These are phyloP conservation scores for Daubentonia madagascariensis DNA, from an alignment of 2,113 vertebrate species.

Conservation along the genomic window DNA sequence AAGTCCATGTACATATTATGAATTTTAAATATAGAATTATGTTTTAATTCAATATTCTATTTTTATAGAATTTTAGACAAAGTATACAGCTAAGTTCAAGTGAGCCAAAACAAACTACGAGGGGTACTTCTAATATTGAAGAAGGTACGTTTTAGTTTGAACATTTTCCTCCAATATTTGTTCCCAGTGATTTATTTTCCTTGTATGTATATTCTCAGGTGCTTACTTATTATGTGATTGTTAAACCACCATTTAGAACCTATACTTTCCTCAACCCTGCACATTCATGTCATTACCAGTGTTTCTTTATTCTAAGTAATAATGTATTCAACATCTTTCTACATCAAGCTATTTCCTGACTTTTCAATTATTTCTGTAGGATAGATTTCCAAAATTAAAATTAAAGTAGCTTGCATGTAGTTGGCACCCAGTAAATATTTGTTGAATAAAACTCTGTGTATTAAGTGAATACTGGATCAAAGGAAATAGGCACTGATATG, in stretches of 20 bases:
- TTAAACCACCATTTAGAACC: background rate
- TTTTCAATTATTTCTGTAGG: background rate
- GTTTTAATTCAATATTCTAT: slow-evolving; percentile 62
- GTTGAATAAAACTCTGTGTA: background rate
- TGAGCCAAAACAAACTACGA: slow-evolving; percentile 71
- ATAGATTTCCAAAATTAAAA: slow-evolving; percentile 2
- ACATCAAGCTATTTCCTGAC: background rate
- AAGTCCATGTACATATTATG: background rate
- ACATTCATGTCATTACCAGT: background rate
- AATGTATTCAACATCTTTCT: background rate
- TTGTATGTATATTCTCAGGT: background rate
- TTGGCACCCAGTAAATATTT: background rate
- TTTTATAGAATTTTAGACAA: slow-evolving; percentile 77
- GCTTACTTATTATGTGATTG: background rate
- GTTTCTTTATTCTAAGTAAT: slow-evolving; percentile 8
- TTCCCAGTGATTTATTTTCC: background rate
- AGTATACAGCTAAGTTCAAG: slow-evolving; percentile 71
- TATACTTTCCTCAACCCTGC: background rate
- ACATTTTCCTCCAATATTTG: slow-evolving; percentile 22
- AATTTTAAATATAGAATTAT: slow-evolving; percentile 53
- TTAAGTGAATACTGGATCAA: slow-evolving; percentile 18
- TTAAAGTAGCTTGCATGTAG: background rate
- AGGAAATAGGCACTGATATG: background rate
- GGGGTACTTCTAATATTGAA: slow-evolving; percentile 47
- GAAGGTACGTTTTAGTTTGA: slow-evolving; percentile 81